Base-by-base conservation (phyloP, 2,888 invertebrate species). In the Axea sp. region DNA sequence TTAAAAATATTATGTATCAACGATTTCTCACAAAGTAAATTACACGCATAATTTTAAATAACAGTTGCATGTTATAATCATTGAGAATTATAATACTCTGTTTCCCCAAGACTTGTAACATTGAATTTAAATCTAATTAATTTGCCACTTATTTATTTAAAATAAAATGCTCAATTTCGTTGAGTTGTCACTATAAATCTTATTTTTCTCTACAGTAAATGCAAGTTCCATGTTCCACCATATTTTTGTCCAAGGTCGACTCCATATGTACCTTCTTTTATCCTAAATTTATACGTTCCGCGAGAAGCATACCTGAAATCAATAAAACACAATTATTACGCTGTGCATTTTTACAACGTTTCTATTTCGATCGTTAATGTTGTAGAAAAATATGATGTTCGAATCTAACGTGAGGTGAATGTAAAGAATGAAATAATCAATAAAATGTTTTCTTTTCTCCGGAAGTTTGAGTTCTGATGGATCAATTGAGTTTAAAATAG, bases 401-500 rank as follows among this genome's bases (percentile, higher is more conserved):
- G 4, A 19, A 19, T 3, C 4, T 19, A 33, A 17, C 41, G 39
- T 55, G 19, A 41, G 11, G 28, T 17, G 19, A 53, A 53, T 28
- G 17, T 4, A 19, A 30, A 33, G 11, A 12, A 28, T 9, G n/a
- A 11, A 7, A 11, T 9, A 55, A 41, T 41, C 41, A 19, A 35
- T 45, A 45, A 2, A 12, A 15, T 5, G 2, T 3, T 26, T 35
- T 37, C 15, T 15, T 14, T 26, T 8, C 9, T 8, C 11, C 5
- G 9, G 8, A 19, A 28, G 11, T 31, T 31, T 24, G 15, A 11
- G 26, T 3, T 7, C 5, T 12, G 2, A 5, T 6, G 14, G 6
- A 12, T 17, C 37, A 39, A 60, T 39, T 47, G 47, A 49, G 37
- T 60, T 39, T 6, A 7, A 39, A 30, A 49, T 30, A 49, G 33